Evolutionary conservation across 2,797 vertebrate genomes (phyloP).

Genomic region (Gymnopithys bicolor): DNA sequence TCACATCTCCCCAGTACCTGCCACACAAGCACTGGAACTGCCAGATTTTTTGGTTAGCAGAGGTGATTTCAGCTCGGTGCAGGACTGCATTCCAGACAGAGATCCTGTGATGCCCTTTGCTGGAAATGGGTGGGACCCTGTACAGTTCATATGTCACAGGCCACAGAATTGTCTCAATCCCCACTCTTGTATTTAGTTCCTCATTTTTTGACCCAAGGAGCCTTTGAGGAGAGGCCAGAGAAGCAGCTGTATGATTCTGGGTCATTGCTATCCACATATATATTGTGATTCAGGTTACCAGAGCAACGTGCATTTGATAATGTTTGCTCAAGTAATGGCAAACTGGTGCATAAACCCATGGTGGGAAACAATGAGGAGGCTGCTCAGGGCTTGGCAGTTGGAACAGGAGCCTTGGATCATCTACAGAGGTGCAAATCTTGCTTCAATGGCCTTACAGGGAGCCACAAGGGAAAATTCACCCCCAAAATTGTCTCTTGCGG

Average conservation of each 20-base stretch:
- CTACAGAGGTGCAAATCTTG: neutral
- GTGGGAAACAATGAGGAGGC: neutral
- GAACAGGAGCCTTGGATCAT: neutral
- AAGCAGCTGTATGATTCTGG: neutral
- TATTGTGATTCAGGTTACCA: neutral
- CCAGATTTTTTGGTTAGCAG: neutral
- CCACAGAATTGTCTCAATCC: neutral
- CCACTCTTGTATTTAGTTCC: neutral
- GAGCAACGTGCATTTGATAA: neutral
- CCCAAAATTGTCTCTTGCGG: neutral
- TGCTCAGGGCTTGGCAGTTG: neutral
- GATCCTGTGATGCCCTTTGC: neutral
- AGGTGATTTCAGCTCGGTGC: neutral
- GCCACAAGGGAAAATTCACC: neutral
- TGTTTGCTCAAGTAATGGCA: neutral
- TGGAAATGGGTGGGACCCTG: neutral
- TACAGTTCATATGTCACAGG: neutral
- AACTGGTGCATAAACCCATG: neutral
- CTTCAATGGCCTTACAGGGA: neutral
- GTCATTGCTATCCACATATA: neutral
- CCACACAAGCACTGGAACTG: neutral
- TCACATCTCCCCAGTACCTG: neutral
- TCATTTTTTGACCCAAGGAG: neutral
- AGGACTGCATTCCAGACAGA: neutral
- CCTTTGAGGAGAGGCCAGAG: neutral